These are phyloP conservation scores for Paedocypris micromegethes DNA, from an alignment of 2,797 vertebrate species.

Conservation along the genomic window DNA sequence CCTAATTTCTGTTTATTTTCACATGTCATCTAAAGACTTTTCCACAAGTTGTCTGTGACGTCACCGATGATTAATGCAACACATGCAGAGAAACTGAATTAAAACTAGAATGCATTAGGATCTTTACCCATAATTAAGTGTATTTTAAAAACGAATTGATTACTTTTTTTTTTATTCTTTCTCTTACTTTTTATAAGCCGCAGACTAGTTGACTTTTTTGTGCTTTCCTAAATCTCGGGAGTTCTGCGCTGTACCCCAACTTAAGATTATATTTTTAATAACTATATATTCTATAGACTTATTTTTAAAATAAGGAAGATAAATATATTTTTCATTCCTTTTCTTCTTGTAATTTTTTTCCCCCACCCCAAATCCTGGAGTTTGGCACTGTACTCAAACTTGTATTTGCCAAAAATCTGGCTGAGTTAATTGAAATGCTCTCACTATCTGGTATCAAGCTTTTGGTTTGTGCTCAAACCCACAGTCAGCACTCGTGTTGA, in stretches of 20 bases:
- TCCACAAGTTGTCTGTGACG: constrained; percentile 56
- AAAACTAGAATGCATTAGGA: constrained; percentile 44
- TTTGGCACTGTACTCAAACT: constrained; percentile 38
- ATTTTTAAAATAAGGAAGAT: no score
- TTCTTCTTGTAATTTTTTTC: no score
- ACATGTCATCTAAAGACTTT: constrained; percentile 66
- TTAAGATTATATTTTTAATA: no score
- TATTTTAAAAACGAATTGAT: constrained; percentile 39
- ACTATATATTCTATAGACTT: no score
- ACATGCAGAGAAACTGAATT: constrained; percentile 43
- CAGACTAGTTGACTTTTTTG: no score
- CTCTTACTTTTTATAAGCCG: no score
- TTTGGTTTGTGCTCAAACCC: constrained; percentile 51
- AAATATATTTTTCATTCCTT: no score
- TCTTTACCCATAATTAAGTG: constrained; percentile 28
- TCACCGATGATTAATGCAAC: constrained; percentile 44
- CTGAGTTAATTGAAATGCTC: constrained; percentile 61
- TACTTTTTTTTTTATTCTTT: no score
- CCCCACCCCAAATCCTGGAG: not conserved
- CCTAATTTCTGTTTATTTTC: constrained; percentile 74
- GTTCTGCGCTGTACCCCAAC: no score
- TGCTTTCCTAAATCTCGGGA: no score
- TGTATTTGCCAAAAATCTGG: constrained; percentile 41
- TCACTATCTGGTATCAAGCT: constrained; percentile 53
- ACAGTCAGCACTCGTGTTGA: constrained; percentile 42